A percentile compares a stretch with the other conserved stretches of the same genome.
phyloP scores from a whole-genome alignment of 2,797 vertebrate species.

The Chaetophractus vellerosus region DNA sequence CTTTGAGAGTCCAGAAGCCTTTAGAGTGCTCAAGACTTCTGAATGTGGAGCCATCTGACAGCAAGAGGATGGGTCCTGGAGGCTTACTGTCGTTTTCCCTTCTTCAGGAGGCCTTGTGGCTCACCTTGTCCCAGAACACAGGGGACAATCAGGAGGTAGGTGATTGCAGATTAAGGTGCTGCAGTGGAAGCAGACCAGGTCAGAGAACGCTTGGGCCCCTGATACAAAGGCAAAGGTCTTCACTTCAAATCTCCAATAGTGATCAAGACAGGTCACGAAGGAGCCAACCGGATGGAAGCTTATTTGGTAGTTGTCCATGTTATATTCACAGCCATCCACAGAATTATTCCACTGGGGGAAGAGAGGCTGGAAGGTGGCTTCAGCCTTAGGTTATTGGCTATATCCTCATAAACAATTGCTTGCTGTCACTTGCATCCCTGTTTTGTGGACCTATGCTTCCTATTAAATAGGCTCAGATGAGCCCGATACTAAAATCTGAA shows the following conservation, averaged over 20 bases:
- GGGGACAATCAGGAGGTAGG: constrained; percentile 81
- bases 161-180: constrained; percentile 86
- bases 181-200: constrained; percentile 91
- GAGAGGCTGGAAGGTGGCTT: too few relatives aligned
- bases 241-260: constrained; percentile 90
- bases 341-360: too few relatives aligned
- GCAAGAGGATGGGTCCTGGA: not conserved
- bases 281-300: constrained; percentile 86
- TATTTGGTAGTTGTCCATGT: constrained; percentile 87
- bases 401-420: not conserved
- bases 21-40: too few relatives aligned
- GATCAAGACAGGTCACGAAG: constrained; percentile 73
- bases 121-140: constrained; percentile 81
- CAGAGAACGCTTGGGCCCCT: not conserved
- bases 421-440: not conserved
- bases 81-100: too few relatives aligned
- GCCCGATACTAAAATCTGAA: constrained; percentile 56
- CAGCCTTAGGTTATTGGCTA: too few relatives aligned
- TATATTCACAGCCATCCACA: constrained; percentile 87
- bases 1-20: too few relatives aligned
- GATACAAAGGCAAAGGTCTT: constrained; percentile 90
- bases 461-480: constrained; percentile 41
- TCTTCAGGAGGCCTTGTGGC: too few relatives aligned
- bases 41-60: too few relatives aligned
- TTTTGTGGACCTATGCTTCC: not conserved